Base-by-base conservation (phyloP, 35 echinoderm and acorn worm genomes). In the Ptychodera flava region DNA sequence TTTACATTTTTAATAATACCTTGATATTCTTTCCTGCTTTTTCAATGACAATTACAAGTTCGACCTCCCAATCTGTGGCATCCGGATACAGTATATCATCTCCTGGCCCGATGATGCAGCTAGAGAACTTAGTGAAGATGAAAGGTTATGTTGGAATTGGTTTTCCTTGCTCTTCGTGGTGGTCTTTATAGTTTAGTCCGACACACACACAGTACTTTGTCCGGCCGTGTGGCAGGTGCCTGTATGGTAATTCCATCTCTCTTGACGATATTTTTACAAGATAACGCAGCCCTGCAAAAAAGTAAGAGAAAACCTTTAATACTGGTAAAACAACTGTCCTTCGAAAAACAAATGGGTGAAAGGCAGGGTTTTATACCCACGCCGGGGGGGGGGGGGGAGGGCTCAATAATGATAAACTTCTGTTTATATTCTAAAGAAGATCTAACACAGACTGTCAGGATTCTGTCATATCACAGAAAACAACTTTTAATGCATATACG, bases 121-220 rank as follows among this genome's bases (percentile, higher is more conserved):
- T 94, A 1, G 92, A 79, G 92, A 97, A 97, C 88, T 97, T 97
- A 88, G 86, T 97, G 87, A 97, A 97, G 35, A 97, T 86, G 33
- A 97, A 78, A 15, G 95, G 95, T 36, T 97, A 92, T 22, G 83
- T 92, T 1, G 95, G 95, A 16, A 97, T 86, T 0, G 95, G 95
- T 28, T 79, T 30, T 32, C 94, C 94, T 78, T 97, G 95, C 80
- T 97, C 95, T 31, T 85, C 82, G 34, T 92, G 94, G 80, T 97
- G 95, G 81, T 97, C 95, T 38, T 85, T 36, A 53, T 97, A 94
- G 79, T 94, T 97, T 92, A 97, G 91, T 32, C 95, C 95, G 53
- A 97, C 64, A n/a, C n/a, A n/a, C n/a, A 79, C 95, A 97, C 1
- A 97, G 30, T 16, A 97, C 87, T 81, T 97, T 97, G 33, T 97